Evolutionary conservation across 2,113 vertebrate genomes (phyloP), one percentile per base, ranked within the genome.

Genomic region (Pedionomus torquatus): DNA sequence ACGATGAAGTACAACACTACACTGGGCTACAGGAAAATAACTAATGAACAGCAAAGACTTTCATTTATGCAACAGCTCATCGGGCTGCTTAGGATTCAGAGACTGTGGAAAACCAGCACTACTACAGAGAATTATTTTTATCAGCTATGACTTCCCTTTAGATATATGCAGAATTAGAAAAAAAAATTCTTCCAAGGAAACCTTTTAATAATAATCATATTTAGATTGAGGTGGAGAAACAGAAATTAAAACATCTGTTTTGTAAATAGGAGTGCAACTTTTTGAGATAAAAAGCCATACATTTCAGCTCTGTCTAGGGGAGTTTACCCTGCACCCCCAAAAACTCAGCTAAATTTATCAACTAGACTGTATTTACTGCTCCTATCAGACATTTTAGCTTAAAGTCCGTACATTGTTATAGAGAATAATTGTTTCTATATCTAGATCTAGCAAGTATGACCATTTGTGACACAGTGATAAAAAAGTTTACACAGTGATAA

Each of bases 241-340:
- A 70, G 24, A 82, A 82, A n/a, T 20, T 1, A 51, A 65, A 74
- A 14, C 2, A 31, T 4, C 2, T 51, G 4, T 33, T 87, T 85
- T 66, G 5, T 26, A 52, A 51, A 19, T n/a, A 55, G 5, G 17
- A 66, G 5, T 33, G 11, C 1, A 33, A 28, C 25, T 80, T 89
- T 80, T 44, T 77, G 26, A 77, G 7, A 28, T n/a, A 33, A 20
- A 49, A 83, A 16, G 0, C 11, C 10, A 60, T 35, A 3, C n/a
- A 41, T 0, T 0, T 51, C 71, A 82, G 1, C 10, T 86, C 48
- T 33, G 2, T 33, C 25, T 77, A 23, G 11, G 64, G 5, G 5
- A 43, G 13, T 84, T 87, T 63, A 49, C 9, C 8, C 3, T 68
- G 11, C 6, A 71, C 16, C 9, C 15, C 13, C 17, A 14, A 17